Base-by-base conservation (phyloP, 2,113 vertebrate genomes). In the Tapirus terrestris region DNA sequence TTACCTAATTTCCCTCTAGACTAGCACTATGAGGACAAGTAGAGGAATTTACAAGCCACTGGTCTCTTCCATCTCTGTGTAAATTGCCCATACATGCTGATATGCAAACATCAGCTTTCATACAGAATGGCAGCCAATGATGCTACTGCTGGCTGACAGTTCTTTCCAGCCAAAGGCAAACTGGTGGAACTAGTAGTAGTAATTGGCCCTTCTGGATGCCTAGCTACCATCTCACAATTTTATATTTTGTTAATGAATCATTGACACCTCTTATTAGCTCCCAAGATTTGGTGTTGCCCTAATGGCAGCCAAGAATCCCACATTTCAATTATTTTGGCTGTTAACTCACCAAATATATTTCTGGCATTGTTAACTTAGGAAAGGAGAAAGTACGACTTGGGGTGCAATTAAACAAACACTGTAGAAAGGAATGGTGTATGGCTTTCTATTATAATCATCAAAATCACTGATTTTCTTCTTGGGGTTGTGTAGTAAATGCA, bases 261-360 rank as follows among this genome's bases (percentile, higher is more conserved):
- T 79, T 23, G 9, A 86, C 79, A 96, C 45, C 51, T 95, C 73
- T 94, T 72, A 61, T 89, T 94, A 92, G 81, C 58, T 96, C 75
- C 86, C 13, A 9, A 87, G 51, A n/a, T 90, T 95, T 89, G 39
- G 75, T 51, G n/a, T 87, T 76, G 45, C 70, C 87, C 90, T 65
- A 63, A 39, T 21, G 31, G 11, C 43, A 96, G 96, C 70, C 82
- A 90, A 94, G 80, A 92, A 84, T 79, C 16, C 27, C 33, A 70
- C 53, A 91, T 95, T 95, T 96, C 84, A 90, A 89, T 97, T 90
- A 79, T 77, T 97, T 97, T 96, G 85, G 80, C 70, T 96, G 84
- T 95, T 96, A 96, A 79, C 48, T 75, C 27, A 82, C 80, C 91
- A 93, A 79, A 92, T 92, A 70, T 56, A 31, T 48, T 94, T 96